Evolutionary conservation across 1,140 invertebrate genomes (phyloP).

Genomic region (Drosophila kikkawai): DNA sequence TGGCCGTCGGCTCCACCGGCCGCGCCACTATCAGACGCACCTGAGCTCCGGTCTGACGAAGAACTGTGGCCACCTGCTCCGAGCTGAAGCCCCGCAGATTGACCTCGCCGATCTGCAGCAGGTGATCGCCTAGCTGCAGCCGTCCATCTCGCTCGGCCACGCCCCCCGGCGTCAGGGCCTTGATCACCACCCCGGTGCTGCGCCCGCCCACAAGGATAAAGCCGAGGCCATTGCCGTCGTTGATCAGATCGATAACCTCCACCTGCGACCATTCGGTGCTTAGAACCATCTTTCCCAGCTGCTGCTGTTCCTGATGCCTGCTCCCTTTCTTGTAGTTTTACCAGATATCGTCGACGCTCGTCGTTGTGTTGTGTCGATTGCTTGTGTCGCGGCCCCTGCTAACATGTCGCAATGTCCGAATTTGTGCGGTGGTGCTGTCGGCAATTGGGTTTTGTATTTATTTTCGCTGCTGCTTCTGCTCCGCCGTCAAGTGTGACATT

Average conservation of each 20-base stretch:
- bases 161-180: slow-evolving; percentile 95
- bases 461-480: slow-evolving; percentile 7
- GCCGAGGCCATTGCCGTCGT: slow-evolving; percentile 91
- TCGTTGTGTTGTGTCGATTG: slow-evolving; percentile 22
- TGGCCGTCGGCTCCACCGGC: slow-evolving; percentile 91
- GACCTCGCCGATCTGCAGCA: slow-evolving; percentile 97
- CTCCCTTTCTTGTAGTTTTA: slow-evolving; percentile 5
- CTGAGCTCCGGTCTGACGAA: slow-evolving; percentile 93
- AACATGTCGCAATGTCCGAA: slow-evolving; percentile 64
- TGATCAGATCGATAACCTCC: slow-evolving; percentile 94
- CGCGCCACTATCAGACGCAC: slow-evolving; percentile 96
- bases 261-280: slow-evolving; percentile 97
- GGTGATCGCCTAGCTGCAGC: slow-evolving; percentile 96
- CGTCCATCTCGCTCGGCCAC: slow-evolving; percentile 95
- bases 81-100: slow-evolving; percentile 96
- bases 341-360: slow-evolving; percentile 17
- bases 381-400: slow-evolving; percentile 28
- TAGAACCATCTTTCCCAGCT: slow-evolving; percentile 87
- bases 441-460: slow-evolving; percentile 29
- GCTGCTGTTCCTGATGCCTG: background rate
- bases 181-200: slow-evolving; percentile 98
- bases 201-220: slow-evolving; percentile 98
- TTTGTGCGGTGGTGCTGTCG: slow-evolving; percentile 57
- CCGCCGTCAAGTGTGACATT: slow-evolving; percentile 34
- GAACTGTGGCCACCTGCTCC: slow-evolving; percentile 96